phyloP scores from a whole-genome alignment of 1,140 invertebrate genomes.

The Palaemon carinicauda region DNA sequence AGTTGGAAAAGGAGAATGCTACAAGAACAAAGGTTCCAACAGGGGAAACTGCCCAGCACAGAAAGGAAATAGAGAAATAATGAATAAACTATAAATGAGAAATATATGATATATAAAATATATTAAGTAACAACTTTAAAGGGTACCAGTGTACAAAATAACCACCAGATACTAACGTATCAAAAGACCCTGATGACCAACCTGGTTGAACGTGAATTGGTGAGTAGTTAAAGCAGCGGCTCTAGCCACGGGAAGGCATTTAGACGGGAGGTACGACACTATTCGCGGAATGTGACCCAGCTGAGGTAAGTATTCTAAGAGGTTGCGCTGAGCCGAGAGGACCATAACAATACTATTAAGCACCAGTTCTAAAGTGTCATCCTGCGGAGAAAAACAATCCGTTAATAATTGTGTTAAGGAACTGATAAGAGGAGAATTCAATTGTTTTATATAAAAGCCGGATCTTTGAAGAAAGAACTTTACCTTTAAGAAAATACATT shows the following conservation, averaged over 20 bases:
- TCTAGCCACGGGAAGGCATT: constrained; percentile 71
- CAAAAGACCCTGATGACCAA: constrained; percentile 69
- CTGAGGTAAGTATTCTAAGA: constrained; percentile 89
- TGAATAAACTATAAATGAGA: no score
- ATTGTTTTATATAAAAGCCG: background rate
- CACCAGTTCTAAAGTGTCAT: constrained; percentile 82
- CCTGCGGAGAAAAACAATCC: constrained; percentile 69
- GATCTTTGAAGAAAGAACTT: background rate
- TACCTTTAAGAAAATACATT: no score
- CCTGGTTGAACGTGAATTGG: constrained; percentile 78
- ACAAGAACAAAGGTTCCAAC: no score
- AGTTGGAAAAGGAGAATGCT: no score
- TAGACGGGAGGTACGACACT: constrained; percentile 77
- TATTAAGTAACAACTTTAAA: no score
- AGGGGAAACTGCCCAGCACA: no score
- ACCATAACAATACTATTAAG: constrained; percentile 85
- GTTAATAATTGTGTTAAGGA: background rate
- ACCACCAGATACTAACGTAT: no score
- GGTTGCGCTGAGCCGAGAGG: constrained; percentile 82
- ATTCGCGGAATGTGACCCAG: constrained; percentile 93
- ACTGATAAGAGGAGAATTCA: background rate
- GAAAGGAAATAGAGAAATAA: no score
- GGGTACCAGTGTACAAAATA: no score
- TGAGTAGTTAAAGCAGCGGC: constrained; percentile 86
- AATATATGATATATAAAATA: no score